Base-by-base conservation (phyloP, 2,113 vertebrate species). In the Equus quagga region DNA sequence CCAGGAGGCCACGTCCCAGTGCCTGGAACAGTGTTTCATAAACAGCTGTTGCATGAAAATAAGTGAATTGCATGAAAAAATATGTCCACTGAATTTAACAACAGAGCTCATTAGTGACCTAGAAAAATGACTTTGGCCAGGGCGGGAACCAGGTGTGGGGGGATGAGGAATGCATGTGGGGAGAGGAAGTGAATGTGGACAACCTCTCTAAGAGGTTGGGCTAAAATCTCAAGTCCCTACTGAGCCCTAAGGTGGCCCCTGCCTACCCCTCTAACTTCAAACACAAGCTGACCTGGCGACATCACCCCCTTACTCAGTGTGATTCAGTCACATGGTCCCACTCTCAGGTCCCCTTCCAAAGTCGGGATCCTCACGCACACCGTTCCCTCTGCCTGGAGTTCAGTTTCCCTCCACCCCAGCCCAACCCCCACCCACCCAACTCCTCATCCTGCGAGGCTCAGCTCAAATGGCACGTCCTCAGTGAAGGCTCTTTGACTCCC, bases 21-120 rank as follows among this genome's bases (percentile, higher is more conserved):
- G 93, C 96, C 97, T 96, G 26, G 62, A 94, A 88, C 33, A 51
- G 54, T 24, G 31, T 31, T 84, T 33, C 36, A 69, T 70, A 83
- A 90, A 62, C 19, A 89, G 69, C 23, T 67, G 31, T 46, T 82
- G 6, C 73, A 31, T 75, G 72, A 24, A 80, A 60, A 9, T 13
- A 67, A 86, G 11, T 85, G 44, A 86, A 75, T 46, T 89, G 31
- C 24, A 44, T 49, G 41, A 26, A 80, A 73, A 72, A 33, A 86
- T 49, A 49, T 5, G 3, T 23, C 44, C 31, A 49, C 46, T 95
- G 80, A 83, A 31, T 87, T 90, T 56, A 82, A 51, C 80, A 93
- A 78, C 33, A 79, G n/a, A 67, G 67, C 33, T 92, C 76, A 46
- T 31, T 36, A n/a, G 31, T 83, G 60, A 44, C 31, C 62, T 80